Evolutionary conservation across 2,888 invertebrate species (phyloP), one percentile per base, ranked within the genome.

Genomic region (Panopea generosa): DNA sequence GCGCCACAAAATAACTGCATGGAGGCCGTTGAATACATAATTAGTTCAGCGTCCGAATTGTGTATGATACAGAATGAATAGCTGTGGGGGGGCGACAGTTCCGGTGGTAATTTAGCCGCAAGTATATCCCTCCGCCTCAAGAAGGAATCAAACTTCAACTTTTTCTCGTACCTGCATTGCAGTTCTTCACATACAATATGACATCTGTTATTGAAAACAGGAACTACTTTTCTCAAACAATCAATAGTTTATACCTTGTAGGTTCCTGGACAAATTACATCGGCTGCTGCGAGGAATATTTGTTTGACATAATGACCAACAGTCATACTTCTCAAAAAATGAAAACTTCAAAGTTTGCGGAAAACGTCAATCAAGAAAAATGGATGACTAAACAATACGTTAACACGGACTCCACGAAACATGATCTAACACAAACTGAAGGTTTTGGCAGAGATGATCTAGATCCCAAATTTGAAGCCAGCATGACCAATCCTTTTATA

Each of bases 51-150:
- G 50, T 47, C 67, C 4, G 60, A 70, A 1, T 66, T 83, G 29
- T 72, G 82, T 1, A 81, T 26, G 84, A 88, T 70, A 63, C 83
- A 9, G 52, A 60, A 6, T 69, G 85, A 43, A 78, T 87, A 33
- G 87, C 86, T 1, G 69, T 88, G 3, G 86, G 83, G n/a, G 16
- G 86, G 86, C 9, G 86, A 86, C 56, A 84, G 85, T 45, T 83
- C 85, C 16, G 86, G 85, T 20, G 82, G 79, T 18, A 83, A 83
- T 53, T 56, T 83, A 22, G 80, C 80, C 14, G 77, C 83, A 14
- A 77, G 72, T 29, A 55, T 77, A 59, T 70, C 77, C 45, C 60
- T 83, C 16, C 62, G 65, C 47, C 40, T 71, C n/a, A 50, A 71
- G 50, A 52, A 77, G 24, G 71, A 45, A 72, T 83, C 26, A 77